Evolutionary conservation across 2,113 vertebrate genomes (phyloP).

Genomic region (Sebastes schlegelii): DNA sequence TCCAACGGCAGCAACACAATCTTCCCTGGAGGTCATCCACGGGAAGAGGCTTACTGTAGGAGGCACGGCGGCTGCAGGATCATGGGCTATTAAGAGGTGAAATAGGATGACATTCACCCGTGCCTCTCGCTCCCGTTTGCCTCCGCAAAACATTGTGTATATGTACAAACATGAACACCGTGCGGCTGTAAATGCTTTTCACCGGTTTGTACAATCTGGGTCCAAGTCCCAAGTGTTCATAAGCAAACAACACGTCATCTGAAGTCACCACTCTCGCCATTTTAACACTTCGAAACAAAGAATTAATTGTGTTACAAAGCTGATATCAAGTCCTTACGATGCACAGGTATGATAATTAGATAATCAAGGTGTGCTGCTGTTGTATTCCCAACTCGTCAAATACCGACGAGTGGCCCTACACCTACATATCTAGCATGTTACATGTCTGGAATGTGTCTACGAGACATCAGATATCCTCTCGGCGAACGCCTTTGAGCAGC

Average conservation of each 20-base stretch:
- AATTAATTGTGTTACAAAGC: too few relatives aligned
- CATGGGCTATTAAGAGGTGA: conserved; percentile 67
- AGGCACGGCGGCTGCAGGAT: conserved; percentile 48
- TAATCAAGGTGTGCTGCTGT: too few relatives aligned
- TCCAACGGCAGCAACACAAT: conserved; percentile 55
- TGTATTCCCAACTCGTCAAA: too few relatives aligned
- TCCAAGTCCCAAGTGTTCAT: not conserved
- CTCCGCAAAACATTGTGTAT: not conserved
- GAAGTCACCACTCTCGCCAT: not conserved
- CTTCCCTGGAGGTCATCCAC: conserved; percentile 72
- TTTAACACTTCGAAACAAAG: too few relatives aligned
- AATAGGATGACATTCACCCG: conserved; percentile 62
- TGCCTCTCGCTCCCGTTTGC: not conserved
- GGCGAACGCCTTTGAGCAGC: too few relatives aligned
- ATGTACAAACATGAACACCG: conserved; percentile 21
- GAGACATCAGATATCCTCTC: too few relatives aligned
- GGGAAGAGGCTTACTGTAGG: conserved; percentile 61
- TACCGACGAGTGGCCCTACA: too few relatives aligned
- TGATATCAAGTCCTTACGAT: too few relatives aligned
- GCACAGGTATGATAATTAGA: too few relatives aligned
- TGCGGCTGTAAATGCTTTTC: too few relatives aligned
- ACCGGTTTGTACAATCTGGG: not conserved
- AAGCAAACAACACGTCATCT: not conserved
- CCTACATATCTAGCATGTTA: too few relatives aligned
- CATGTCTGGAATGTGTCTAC: too few relatives aligned